These are phyloP conservation scores for Meloe dianella DNA, from an alignment of 2,888 invertebrate genomes.

Conservation along the genomic window DNA sequence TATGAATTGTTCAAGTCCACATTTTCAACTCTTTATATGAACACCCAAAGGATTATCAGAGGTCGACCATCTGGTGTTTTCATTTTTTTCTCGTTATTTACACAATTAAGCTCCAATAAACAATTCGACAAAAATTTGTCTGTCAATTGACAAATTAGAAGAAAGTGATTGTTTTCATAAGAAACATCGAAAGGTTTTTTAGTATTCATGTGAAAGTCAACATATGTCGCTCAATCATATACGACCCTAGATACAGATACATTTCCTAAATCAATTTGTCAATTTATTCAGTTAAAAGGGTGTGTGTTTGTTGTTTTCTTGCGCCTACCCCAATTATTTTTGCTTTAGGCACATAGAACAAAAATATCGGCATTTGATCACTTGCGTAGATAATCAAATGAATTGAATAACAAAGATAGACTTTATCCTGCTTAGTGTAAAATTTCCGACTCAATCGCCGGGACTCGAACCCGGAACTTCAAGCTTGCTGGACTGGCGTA, in stretches of 20 bases:
- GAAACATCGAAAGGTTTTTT: neutral
- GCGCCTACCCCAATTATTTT: constrained; percentile 16
- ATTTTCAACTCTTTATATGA: constrained; percentile 51
- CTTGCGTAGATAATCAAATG: no score
- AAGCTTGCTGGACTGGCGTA: no score
- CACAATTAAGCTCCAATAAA: neutral
- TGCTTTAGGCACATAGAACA: neutral
- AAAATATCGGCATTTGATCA: no score
- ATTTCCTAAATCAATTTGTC: constrained; percentile 34
- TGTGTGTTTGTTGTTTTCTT: constrained; percentile 27
- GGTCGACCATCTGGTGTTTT: constrained; percentile 44
- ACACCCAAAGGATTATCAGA: constrained; percentile 39
- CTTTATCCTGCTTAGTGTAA: no score
- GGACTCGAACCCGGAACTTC: no score
- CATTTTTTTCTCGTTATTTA: constrained; percentile 43
- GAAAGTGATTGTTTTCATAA: neutral
- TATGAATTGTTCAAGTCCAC: constrained; percentile 49
- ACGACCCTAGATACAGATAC: constrained; percentile 22
- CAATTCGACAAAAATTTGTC: neutral
- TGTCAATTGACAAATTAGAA: neutral
- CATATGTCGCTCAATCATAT: neutral
- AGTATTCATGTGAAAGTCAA: neutral
- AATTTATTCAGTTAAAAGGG: constrained; percentile 29
- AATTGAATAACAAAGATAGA: no score
- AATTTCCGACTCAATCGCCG: no score